Percentiles rank a stretch among this genome's conserved stretches.
Evolutionary conservation across 2,113 vertebrate genomes (phyloP).

Genomic region (Zonotrichia leucophrys): DNA sequence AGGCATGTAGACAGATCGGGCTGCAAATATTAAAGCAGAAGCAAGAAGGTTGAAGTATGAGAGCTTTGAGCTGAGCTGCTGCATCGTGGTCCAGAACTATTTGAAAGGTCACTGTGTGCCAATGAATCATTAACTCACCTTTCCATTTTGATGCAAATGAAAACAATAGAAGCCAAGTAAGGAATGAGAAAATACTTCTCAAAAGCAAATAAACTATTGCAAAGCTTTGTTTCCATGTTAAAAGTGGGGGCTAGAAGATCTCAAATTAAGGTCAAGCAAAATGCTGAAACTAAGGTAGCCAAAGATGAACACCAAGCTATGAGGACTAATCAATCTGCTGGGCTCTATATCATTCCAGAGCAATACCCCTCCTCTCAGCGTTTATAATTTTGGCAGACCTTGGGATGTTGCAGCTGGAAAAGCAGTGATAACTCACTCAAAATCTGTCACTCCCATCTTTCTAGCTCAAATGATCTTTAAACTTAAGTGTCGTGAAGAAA

Average conservation of each 20-base stretch:
- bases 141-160: slow-evolving; percentile 77
- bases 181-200: slow-evolving; percentile 24
- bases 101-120: slow-evolving; percentile 80
- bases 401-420: not conserved
- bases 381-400: slow-evolving; percentile 15
- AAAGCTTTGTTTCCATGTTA: not conserved
- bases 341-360: not conserved
- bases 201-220: slow-evolving; percentile 21
- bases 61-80: slow-evolving; percentile 50
- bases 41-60: slow-evolving; percentile 48
- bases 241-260: not conserved
- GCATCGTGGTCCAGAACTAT: slow-evolving; percentile 74
- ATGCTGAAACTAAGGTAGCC: not conserved
- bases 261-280: not conserved
- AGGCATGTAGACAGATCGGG: slow-evolving; percentile 74
- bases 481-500: not conserved
- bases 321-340: not conserved
- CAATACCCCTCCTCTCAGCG: not conserved
- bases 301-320: not conserved
- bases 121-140: slow-evolving; percentile 91
- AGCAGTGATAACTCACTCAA: slow-evolving; percentile 13
- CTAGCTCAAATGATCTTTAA: slow-evolving; percentile 8
- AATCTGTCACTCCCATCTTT: not conserved
- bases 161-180: slow-evolving; percentile 59
- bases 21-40: slow-evolving; percentile 79